These are phyloP conservation scores for Drosophila repletoides DNA, from an alignment of 1,140 invertebrate genomes.

Conservation along the genomic window DNA sequence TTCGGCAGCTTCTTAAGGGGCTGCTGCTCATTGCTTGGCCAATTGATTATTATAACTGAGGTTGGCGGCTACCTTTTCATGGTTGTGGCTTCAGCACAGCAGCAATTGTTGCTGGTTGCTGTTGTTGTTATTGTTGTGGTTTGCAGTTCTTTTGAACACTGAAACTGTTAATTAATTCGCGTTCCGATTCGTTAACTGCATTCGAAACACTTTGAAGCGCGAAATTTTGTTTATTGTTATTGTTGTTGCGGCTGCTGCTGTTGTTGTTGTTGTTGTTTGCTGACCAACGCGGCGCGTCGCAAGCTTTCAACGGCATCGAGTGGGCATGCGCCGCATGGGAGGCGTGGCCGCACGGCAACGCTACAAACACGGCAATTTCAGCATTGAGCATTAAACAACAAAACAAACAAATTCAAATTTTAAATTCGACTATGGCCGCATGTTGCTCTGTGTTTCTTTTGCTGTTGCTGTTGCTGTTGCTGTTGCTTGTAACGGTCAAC, in stretches of 20 bases:
- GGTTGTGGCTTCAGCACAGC: conserved; percentile 49
- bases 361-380: conserved; percentile 21
- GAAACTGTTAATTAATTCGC: conserved; percentile 79
- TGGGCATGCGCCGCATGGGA: conserved; percentile 15
- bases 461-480: conserved; percentile 28
- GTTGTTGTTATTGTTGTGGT: conserved; percentile 24
- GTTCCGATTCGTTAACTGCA: conserved; percentile 78
- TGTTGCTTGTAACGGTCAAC: conserved; percentile 49
- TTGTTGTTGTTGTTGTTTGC: conserved; percentile 24
- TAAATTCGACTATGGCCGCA: conserved; percentile 56
- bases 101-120: conserved; percentile 35
- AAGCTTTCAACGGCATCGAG: conserved; percentile 30
- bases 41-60: conserved; percentile 68
- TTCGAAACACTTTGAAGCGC: conserved; percentile 76
- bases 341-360: conserved; percentile 42
- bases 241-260: conserved; percentile 12
- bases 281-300: conserved; percentile 41
- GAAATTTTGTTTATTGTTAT: conserved; percentile 59
- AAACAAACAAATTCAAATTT: conserved; percentile 51
- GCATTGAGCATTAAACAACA: conserved; percentile 45
- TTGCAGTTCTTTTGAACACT: conserved; percentile 75
- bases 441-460: conserved; percentile 28
- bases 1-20: conserved; percentile 10
- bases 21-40: conserved; percentile 57
- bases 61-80: conserved; percentile 68